phyloP scores from a whole-genome alignment of 2,797 vertebrate species.

The Falco naumanni region DNA sequence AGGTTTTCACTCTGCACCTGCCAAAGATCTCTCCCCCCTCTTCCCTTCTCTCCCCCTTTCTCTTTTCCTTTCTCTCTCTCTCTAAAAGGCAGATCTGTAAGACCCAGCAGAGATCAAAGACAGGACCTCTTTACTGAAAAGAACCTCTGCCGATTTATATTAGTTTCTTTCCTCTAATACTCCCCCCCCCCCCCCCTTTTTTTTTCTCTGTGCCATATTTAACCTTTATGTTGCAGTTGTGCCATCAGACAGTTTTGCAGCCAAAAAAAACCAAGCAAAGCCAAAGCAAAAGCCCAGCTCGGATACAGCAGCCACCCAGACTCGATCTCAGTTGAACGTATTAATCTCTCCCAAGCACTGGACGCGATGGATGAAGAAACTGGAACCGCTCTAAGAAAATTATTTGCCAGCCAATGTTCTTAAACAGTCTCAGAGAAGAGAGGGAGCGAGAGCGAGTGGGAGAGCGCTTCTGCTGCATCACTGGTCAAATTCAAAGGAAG shows the following conservation, averaged over 20 bases:
- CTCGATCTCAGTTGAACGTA: slow-evolving; percentile 39
- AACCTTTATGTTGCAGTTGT: slow-evolving; percentile 71
- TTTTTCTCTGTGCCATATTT: slow-evolving; percentile 52
- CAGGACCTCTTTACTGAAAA: neutral
- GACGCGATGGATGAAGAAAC: slow-evolving; percentile 63
- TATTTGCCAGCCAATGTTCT: slow-evolving; percentile 38
- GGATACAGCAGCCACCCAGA: slow-evolving; percentile 65
- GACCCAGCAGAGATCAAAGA: slow-evolving; percentile 57
- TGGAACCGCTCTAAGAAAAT: slow-evolving; percentile 49
- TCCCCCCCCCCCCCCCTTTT: neutral
- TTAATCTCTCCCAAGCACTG: slow-evolving; percentile 22
- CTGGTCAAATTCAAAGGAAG: slow-evolving; percentile 65
- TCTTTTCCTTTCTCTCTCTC: neutral
- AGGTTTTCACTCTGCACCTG: slow-evolving; percentile 80
- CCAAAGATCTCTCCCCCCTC: slow-evolving; percentile 56
- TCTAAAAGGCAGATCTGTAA: slow-evolving; percentile 47
- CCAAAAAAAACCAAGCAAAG: slow-evolving; percentile 43
- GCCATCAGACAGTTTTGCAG: slow-evolving; percentile 66
- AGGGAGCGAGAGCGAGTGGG: slow-evolving; percentile 37
- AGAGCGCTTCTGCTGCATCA: slow-evolving; percentile 59
- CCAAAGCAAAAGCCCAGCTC: slow-evolving; percentile 51
- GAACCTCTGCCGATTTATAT: slow-evolving; percentile 42
- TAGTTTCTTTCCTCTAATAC: slow-evolving; percentile 31
- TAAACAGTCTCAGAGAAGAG: slow-evolving; percentile 38
- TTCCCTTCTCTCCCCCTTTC: neutral